phyloP scores from a whole-genome alignment of 2,888 invertebrate species.

The Cephus pulcher region DNA sequence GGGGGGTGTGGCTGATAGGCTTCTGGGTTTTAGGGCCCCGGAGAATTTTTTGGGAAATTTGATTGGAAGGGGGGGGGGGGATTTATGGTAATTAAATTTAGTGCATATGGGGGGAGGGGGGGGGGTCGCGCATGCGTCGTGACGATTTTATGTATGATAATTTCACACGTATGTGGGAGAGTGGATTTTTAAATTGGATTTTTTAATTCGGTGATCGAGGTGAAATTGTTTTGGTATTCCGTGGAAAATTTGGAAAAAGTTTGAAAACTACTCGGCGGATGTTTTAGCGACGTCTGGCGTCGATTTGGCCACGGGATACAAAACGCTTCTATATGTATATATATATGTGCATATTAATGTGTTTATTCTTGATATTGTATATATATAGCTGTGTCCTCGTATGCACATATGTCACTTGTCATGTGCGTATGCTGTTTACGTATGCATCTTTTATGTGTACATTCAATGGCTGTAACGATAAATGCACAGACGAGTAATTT shows the following conservation, averaged over 20 bases:
- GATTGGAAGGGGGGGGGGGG: background rate
- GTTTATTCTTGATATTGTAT: background rate
- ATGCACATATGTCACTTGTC: background rate
- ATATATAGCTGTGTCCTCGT: background rate
- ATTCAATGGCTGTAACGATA: background rate
- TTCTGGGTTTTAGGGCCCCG: background rate
- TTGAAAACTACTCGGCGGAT: background rate
- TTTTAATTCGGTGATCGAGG: too few relatives aligned
- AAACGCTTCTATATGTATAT: background rate
- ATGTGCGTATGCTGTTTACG: background rate
- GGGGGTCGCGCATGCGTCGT: background rate
- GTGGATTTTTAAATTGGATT: too few relatives aligned
- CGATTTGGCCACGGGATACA: background rate
- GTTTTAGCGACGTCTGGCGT: background rate
- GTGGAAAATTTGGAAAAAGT: background rate
- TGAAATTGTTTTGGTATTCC: too few relatives aligned
- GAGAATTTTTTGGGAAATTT: background rate
- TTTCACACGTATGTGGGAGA: too few relatives aligned
- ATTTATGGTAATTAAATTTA: background rate
- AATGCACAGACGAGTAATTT: background rate
- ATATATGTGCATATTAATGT: background rate
- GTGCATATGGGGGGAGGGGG: too few relatives aligned
- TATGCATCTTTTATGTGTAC: background rate
- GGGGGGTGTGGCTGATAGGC: background rate
- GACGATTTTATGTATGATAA: background rate